Evolutionary conservation across 2,888 invertebrate genomes (phyloP), one percentile per base, ranked within the genome.

Genomic region (Ormyrus labotus): DNA sequence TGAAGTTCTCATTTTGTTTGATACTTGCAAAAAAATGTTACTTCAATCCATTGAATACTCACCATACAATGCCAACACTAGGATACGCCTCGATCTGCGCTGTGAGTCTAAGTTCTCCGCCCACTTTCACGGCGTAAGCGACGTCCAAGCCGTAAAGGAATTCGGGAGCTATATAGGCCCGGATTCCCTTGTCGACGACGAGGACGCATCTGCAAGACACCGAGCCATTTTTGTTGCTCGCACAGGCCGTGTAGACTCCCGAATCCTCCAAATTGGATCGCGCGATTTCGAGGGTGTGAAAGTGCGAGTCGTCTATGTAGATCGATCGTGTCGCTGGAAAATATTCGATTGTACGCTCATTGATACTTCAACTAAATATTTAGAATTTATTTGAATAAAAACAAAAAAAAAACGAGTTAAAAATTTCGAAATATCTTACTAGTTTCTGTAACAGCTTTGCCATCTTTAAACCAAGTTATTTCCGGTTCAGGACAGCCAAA

Each of bases 391-490:
- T 3, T 34, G 2, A 34, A 34, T 34, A 34, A 34, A 34, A 34
- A 34, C 34, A 34, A 34, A 34, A 34, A 34, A 34, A 34, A 34
- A 34, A 34, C 34, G 2, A 2, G 34, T 34, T 34, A 3, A 4
- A 34, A 34, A 34, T 34, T 34, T 34, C 34, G 3, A 4, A 34
- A 34, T 34, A 34, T 34, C 92, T 92, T 89, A 93, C 95, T 93
- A 84, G 94, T 93, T 83, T 92, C 88, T 1, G 85, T 85, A 9
- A 96, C 91, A 83, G 94, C 92, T 77, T 93, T 91, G 0, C 95
- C 96, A 87, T 98, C 95, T 89, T 95, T 96, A 88, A 92, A 94
- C 98, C 98, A 99, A n/a, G 93, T 93, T 55, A 98, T 92, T 19
- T 92, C 91, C 0, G 97, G 96, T 3, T 92, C 89, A 0, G 97